A percentile compares a stretch with the other conserved stretches of the same genome.
These are phyloP conservation scores for Morus bassanus DNA, from an alignment of 2,797 vertebrate genomes.

Conservation along the genomic window DNA sequence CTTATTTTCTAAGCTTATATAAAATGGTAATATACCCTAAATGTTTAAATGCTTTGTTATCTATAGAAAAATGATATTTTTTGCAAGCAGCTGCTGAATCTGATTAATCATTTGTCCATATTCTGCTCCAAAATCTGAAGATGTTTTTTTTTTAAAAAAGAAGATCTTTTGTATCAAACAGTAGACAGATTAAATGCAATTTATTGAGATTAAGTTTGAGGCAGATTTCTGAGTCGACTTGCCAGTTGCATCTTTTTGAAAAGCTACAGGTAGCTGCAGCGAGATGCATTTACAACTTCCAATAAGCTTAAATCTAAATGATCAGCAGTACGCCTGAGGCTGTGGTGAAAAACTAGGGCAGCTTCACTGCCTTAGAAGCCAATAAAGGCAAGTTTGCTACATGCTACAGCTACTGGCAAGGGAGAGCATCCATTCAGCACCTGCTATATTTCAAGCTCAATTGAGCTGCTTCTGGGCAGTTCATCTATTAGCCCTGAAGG, in stretches of 20 bases:
- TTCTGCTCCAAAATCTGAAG: neutral
- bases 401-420: neutral
- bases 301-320: neutral
- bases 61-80: neutral
- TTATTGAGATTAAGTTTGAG: neutral
- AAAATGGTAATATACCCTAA: neutral
- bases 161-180: neutral
- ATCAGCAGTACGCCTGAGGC: neutral
- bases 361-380: neutral
- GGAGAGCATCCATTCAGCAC: slow-evolving; percentile 9
- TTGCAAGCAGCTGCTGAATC: neutral
- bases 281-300: neutral
- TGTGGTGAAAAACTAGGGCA: neutral
- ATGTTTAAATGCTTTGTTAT: neutral
- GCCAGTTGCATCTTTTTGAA: neutral
- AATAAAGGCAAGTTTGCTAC: neutral
- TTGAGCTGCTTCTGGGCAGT: slow-evolving; percentile 6
- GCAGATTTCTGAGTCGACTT: neutral
- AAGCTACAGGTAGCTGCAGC: neutral
- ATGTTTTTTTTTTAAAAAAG: neutral
- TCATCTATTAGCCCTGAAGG: slow-evolving; percentile 7
- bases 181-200: neutral
- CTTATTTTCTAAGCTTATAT: neutral
- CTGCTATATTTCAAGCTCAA: neutral
- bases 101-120: neutral